Conservation (phyloP, 2,888 invertebrate genomes). For the Netelia melanura region DNA sequence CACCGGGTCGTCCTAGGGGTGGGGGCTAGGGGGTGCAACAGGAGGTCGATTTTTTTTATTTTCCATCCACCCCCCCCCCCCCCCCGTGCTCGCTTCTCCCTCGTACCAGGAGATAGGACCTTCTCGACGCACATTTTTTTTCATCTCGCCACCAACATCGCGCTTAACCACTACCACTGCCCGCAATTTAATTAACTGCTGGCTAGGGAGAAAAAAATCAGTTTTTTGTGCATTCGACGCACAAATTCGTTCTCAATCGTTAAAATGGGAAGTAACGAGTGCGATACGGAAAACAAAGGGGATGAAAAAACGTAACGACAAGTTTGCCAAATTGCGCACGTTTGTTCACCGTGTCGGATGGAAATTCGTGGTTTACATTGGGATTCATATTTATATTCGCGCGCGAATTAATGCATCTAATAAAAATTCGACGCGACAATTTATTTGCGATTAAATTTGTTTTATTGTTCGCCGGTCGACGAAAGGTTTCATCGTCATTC, state of each 20-base stretch:
- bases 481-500: constrained; percentile 27
- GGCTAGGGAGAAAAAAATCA: constrained; percentile 48
- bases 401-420: too few relatives aligned
- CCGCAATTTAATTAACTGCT: constrained; percentile 67
- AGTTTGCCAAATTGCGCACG: not conserved
- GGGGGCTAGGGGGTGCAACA: constrained; percentile 57
- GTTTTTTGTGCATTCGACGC: constrained; percentile 26
- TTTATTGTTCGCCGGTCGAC: constrained; percentile 16
- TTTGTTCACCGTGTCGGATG: not conserved
- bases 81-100: not conserved
- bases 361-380: not conserved
- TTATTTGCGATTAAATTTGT: constrained; percentile 52
- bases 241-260: constrained; percentile 59
- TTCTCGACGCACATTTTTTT: constrained; percentile 65
- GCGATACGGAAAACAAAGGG: not conserved
- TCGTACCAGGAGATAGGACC: constrained; percentile 26
- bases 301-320: not conserved
- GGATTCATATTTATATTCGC: not conserved
- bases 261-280: constrained; percentile 27
- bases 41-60: constrained; percentile 67
- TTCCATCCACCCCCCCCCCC: not conserved
- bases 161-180: constrained; percentile 52
- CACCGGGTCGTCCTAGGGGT: constrained; percentile 35
- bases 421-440: constrained; percentile 6
- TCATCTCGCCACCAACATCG: constrained; percentile 50